Percentiles rank a stretch among this genome's conserved stretches.
phyloP scores from a whole-genome alignment of 2,797 vertebrate genomes.

The Sebastes dallii region DNA sequence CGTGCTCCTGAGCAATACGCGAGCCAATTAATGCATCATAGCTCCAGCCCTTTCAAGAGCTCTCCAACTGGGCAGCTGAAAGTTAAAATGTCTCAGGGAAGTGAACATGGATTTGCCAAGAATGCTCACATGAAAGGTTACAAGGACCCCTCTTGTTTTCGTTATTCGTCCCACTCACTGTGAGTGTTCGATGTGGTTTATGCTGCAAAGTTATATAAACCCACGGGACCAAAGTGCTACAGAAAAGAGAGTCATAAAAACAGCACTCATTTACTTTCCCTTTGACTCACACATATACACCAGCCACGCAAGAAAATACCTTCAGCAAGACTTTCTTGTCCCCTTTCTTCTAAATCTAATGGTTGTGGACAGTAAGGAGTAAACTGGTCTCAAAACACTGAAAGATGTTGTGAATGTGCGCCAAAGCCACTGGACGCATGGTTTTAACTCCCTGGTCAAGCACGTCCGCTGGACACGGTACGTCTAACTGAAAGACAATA shows the following conservation, averaged over 20 bases:
- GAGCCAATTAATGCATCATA: constrained; percentile 55
- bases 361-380: constrained; percentile 51
- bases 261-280: constrained; percentile 62
- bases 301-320: constrained; percentile 54
- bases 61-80: constrained; percentile 48
- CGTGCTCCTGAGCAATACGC: constrained; percentile 33
- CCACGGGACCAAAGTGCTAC: constrained; percentile 53
- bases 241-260: constrained; percentile 60
- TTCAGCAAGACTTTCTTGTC: constrained; percentile 36
- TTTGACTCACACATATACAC: constrained; percentile 59
- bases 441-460: constrained; percentile 34
- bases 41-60: constrained; percentile 45
- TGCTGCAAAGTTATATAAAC: constrained; percentile 58
- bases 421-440: constrained; percentile 18
- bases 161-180: constrained; percentile 56
- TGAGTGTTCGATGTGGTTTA: constrained; percentile 66
- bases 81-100: constrained; percentile 57
- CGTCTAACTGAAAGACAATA: not conserved
- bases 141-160: constrained; percentile 65
- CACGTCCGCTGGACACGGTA: not conserved
- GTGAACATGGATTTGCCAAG: constrained; percentile 58
- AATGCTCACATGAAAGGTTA: constrained; percentile 71
- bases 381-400: constrained; percentile 45
- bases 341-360: constrained; percentile 51
- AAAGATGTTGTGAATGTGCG: constrained; percentile 23